Evolutionary conservation across 2,113 vertebrate species (phyloP), one percentile per base, ranked within the genome.

Genomic region (Leptobrachium ailaonicum): DNA sequence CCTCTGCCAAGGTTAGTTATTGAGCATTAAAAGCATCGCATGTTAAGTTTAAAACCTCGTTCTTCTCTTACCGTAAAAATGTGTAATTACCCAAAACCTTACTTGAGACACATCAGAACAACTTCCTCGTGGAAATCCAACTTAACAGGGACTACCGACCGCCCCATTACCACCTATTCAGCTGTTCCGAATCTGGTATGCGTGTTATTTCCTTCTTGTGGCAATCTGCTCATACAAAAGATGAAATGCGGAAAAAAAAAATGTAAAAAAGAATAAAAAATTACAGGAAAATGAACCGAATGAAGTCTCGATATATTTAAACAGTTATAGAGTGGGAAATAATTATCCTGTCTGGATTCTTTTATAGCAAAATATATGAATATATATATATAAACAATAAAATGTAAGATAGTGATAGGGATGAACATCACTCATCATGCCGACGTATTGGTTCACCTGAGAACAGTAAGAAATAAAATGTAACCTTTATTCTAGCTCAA

Each of bases 61-160:
- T 68, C 78, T 73, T 73, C 78, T 68, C 60, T 80, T 80, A 80
- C 78, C 14, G 78, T 74, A 4, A 84, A 85, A 60, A 60, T 62
- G 58, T 32, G 8, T 0, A 6, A 66, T 80, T 89, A 89, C 80
- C 82, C 76, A 79, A 83, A 83, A 75, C 3, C 81, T 7, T 66
- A 66, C 66, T 80, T 73, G 42, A 82, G 85, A 87, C 82, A 83
- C 6, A 82, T 10, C 74, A 56, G 83, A 82, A 80, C 89, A 80
- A 80, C 86, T 75, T 85, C 82, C 71, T 74, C 71, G 74, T 67
- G 78, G 47, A 80, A 74, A 80, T 74, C 71, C 71, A 74, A 80
- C n/a, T 60, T 80, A 60, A 32, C 71, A 67, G 63, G 63, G 50
- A 68, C 78, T 80, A 66, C 53, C 70, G 41, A 11, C 40, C 50